phyloP scores from a whole-genome alignment of 1,140 invertebrate genomes.

The Hypothenemus hampei region DNA sequence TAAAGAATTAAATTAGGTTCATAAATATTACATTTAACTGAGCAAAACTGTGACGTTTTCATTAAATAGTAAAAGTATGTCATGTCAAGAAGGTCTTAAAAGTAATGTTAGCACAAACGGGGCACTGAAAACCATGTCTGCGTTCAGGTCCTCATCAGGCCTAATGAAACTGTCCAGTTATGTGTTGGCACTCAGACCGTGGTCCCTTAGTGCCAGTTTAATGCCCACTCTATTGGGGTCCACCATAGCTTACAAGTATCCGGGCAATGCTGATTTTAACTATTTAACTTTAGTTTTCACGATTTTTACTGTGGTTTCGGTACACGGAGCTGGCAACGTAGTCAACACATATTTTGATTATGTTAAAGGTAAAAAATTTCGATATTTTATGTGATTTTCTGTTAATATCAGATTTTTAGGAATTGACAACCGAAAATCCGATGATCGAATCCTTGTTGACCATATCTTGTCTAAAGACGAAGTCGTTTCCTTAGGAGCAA shows the following conservation, averaged over 20 bases:
- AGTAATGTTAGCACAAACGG: constrained; percentile 13
- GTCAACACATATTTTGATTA: constrained; percentile 96
- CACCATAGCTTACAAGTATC: constrained; percentile 74
- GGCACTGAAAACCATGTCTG: neutral
- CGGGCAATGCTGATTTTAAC: constrained; percentile 66
- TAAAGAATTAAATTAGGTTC: too few relatives aligned
- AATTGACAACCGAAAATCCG: constrained; percentile 86
- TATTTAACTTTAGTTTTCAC: constrained; percentile 74
- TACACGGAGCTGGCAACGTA: constrained; percentile 94
- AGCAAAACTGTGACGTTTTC: too few relatives aligned
- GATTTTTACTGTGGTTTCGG: constrained; percentile 78
- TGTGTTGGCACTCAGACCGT: constrained; percentile 79
- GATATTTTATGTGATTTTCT: neutral
- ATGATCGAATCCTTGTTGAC: constrained; percentile 90
- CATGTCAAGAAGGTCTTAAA: neutral
- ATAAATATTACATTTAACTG: too few relatives aligned
- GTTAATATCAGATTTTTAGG: constrained; percentile 41
- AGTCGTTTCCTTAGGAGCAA: constrained; percentile 68
- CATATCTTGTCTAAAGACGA: constrained; percentile 80
- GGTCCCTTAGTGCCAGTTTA: constrained; percentile 87
- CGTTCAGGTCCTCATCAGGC: constrained; percentile 40
- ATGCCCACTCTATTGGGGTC: constrained; percentile 85
- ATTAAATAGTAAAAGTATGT: constrained; percentile 34
- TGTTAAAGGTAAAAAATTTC: constrained; percentile 57
- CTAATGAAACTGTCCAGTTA: constrained; percentile 84